phyloP scores from a whole-genome alignment of 2,888 invertebrate species.

The Lithophane semibrunnea region DNA sequence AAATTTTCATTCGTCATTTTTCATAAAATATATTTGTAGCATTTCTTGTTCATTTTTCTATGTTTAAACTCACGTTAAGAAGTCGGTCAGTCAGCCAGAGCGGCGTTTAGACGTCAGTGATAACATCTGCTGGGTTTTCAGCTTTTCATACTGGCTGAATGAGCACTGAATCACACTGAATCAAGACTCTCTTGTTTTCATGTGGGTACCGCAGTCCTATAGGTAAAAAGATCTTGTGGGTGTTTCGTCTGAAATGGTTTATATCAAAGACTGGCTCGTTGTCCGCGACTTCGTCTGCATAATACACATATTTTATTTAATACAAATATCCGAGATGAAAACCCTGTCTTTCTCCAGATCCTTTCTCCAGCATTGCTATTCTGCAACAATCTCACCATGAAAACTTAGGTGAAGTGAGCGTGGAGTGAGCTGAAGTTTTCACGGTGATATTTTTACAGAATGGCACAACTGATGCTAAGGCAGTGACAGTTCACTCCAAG shows the following conservation, averaged over 20 bases:
- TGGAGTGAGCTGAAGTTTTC: no score
- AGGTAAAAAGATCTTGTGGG: neutral
- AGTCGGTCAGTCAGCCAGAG: constrained; percentile 65
- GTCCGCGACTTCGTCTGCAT: neutral
- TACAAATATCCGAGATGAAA: neutral
- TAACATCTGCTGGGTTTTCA: constrained; percentile 60
- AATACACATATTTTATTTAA: neutral
- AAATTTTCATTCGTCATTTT: neutral
- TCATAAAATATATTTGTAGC: neutral
- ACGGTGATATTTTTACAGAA: no score
- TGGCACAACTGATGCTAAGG: no score
- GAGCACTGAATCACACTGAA: constrained; percentile 53
- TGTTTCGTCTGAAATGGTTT: neutral
- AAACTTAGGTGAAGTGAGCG: no score
- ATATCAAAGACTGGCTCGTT: neutral
- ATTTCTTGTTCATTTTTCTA: constrained; percentile 8
- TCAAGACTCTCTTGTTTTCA: constrained; percentile 49
- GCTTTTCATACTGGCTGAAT: constrained; percentile 66
- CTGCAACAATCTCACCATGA: no score
- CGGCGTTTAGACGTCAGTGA: constrained; percentile 53
- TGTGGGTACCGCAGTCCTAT: neutral
- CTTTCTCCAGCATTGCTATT: no score
- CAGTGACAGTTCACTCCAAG: no score
- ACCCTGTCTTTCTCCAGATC: neutral
- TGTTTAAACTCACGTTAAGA: constrained; percentile 40